Base-by-base conservation (phyloP, 2,888 invertebrate genomes). In the Calliscelio sp. region DNA sequence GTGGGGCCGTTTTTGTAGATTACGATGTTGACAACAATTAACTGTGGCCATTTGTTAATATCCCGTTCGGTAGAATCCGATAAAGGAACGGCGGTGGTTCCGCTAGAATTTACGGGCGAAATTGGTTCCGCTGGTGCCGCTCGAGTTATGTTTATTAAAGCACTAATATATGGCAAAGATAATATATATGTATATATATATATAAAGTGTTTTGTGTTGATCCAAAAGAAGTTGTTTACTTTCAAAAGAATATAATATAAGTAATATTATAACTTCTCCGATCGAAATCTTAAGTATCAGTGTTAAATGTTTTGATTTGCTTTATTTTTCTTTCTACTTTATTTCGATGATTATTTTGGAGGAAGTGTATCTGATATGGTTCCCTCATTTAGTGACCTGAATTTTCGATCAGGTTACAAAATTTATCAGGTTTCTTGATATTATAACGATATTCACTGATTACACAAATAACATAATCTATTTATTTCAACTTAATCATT, bases 11-110 rank as follows among this genome's bases (percentile, higher is more conserved):
- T 61, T 53, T 66, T 63, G 55, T 59, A 59, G 65, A 82, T 78
- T 73, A 74, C 57, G 44, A 59, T 38, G 70, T 74, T 68, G 61
- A 74, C 74, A 61, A 81, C 74, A 81, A 81, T 81, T 71, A 82
- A 82, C 77, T 65, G 16, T 51, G 16, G 49, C 1, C 70, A 59
- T 65, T 55, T 32, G 61, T 63, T 55, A 51, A 68, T 70, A 53
- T 14, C 61, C 61, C 59, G 38, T 49, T 71, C 25, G 35, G 35
- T 20, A 28, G 32, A 53, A 20, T 24, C 38, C 63, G 55, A 70
- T 59, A 74, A 61, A 55, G 55, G 44, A n/a, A 35, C 11, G 28
- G n/a, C n/a, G 71, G 32, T 24, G 28, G 22, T 78, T 78, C n/a
- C 51, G 51, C 70, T 28, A 70, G 18, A 71, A 79, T 80, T 80